Percentiles rank a stretch among this genome's conserved stretches.
Evolutionary conservation across 2,113 vertebrate species (phyloP).

Genomic region (Hipposideros armiger): DNA sequence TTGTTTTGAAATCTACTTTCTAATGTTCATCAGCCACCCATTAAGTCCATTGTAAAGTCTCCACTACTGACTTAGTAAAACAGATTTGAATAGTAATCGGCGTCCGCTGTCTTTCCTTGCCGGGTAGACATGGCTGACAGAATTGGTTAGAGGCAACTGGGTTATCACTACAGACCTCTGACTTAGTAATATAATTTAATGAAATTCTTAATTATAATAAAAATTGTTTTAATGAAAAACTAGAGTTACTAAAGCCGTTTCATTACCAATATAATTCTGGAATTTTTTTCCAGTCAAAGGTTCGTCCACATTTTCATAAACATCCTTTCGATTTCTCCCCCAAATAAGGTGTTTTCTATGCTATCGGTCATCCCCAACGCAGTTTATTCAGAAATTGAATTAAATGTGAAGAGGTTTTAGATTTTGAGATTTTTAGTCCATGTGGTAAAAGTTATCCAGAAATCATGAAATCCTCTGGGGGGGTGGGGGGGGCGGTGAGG

Average conservation of each 20-base stretch:
- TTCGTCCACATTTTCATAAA: not conserved
- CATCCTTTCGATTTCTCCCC: not conserved
- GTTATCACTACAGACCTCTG: slow-evolving; percentile 56
- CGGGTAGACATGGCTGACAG: not conserved
- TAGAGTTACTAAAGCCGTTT: slow-evolving; percentile 26
- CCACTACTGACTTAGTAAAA: not conserved
- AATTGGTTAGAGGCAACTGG: slow-evolving; percentile 61
- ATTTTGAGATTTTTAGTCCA: not conserved
- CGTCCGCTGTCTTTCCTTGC: not conserved
- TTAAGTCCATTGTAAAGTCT: slow-evolving; percentile 34
- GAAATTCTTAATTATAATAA: slow-evolving; percentile 10
- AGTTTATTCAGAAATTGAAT: slow-evolving; percentile 21
- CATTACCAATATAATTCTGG: slow-evolving; percentile 43
- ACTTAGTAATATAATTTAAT: slow-evolving; percentile 63
- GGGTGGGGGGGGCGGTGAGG: too few relatives aligned
- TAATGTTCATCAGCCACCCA: not conserved
- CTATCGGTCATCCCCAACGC: not conserved
- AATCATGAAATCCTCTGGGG: slow-evolving; percentile 4
- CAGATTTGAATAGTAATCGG: not conserved
- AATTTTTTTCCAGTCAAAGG: slow-evolving; percentile 53
- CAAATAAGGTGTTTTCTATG: not conserved
- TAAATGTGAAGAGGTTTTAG: slow-evolving; percentile 19
- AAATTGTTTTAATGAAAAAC: slow-evolving; percentile 58
- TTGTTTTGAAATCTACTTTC: not conserved
- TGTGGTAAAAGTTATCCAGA: slow-evolving; percentile 36